These are phyloP conservation scores for Hypocryptadius cinnamomeus DNA, from an alignment of 2,113 vertebrate genomes.

Conservation along the genomic window DNA sequence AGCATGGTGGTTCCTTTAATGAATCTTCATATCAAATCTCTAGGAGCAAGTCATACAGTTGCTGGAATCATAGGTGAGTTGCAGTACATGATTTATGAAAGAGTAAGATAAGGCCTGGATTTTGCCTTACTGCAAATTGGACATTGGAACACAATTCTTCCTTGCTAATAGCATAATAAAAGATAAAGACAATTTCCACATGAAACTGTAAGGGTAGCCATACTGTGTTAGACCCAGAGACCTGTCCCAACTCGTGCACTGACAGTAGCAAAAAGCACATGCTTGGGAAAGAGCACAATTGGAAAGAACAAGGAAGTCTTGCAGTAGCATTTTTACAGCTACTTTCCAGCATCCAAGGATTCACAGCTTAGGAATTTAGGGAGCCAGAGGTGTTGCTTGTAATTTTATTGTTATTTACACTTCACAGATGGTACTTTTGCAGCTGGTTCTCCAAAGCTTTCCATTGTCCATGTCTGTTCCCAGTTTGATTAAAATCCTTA, in stretches of 20 bases:
- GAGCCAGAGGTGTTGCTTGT: neutral
- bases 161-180: neutral
- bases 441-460: neutral
- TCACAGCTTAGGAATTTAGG: neutral
- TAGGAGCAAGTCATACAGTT: conserved; percentile 88
- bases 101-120: neutral
- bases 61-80: conserved; percentile 88
- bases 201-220: neutral
- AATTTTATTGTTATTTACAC: neutral
- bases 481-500: neutral
- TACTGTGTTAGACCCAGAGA: neutral
- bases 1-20: conserved; percentile 94
- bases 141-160: neutral
- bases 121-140: neutral
- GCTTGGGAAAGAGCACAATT: neutral
- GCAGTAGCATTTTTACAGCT: neutral
- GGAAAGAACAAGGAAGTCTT: neutral
- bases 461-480: neutral
- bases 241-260: neutral
- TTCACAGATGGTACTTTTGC: neutral
- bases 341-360: neutral
- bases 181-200: neutral
- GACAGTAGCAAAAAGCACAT: neutral
- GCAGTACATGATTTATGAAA: neutral
- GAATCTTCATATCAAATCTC: conserved; percentile 86